Evolutionary conservation across 1,140 invertebrate species (phyloP), one percentile per base, ranked within the genome.

Genomic region (Orchesella cincta): DNA sequence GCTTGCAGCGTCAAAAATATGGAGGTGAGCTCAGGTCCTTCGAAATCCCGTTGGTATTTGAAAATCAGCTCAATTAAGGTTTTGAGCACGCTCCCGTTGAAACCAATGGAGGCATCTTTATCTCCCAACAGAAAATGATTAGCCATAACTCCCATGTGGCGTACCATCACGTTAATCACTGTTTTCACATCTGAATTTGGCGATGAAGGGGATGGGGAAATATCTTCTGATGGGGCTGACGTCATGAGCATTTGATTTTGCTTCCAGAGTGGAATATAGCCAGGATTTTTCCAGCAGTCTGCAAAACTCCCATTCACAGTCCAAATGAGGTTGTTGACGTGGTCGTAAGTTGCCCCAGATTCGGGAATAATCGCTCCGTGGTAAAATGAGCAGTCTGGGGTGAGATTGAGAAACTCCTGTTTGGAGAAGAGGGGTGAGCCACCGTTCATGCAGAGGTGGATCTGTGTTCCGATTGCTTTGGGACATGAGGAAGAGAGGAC

Each of bases 221-320:
- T 85, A n/a, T 78, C 76, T 73, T 85, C 83, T 20, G 84, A 84
- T 29, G 85, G 62, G n/a, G 72, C 73, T 36, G 85, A 74, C 75
- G 81, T 83, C 8, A 67, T 2, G 46, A 82, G 82, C 23, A 86
- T 79, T 46, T 84, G 83, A 8, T 73, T 76, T 76, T 85, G 84
- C 23, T 84, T 85, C 76, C 86, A 78, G 3, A 83, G 78, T 0
- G 86, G 86, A 62, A 85, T 72, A 76, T 86, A 83, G 20, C 84
- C 84, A 34, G 85, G 84, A 77, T 86, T 86, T 67, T 83, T 83
- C 74, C 85, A 86, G 81, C 85, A 84, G 67, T 86, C 85, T 5
- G 86, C 79, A 81, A 82, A 86, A 74, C 85, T 84, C 79, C 79
- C 83, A 70, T 83, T 84, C 70, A 81, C 84, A 36, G 79, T 81